Conservation (phyloP, 2,888 invertebrate species). For the Xylocampa areola region DNA sequence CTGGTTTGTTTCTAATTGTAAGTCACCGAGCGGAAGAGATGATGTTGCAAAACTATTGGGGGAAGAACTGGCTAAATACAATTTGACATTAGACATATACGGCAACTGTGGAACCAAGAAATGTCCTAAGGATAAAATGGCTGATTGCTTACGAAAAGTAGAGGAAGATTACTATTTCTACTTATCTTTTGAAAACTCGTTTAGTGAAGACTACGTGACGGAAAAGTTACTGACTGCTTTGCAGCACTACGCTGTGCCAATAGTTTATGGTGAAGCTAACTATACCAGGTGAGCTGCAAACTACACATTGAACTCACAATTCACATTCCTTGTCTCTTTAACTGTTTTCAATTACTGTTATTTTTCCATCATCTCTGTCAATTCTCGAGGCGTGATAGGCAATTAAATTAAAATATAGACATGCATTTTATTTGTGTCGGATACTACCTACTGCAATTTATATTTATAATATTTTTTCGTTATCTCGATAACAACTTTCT, state of each 20-base stretch:
- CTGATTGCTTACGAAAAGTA: slow-evolving; percentile 63
- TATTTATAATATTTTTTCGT: no score
- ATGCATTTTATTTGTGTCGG: no score
- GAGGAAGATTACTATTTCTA: slow-evolving; percentile 75
- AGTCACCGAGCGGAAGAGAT: slow-evolving; percentile 60
- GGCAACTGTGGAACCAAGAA: slow-evolving; percentile 66
- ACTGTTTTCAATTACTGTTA: no score
- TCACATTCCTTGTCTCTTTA: no score
- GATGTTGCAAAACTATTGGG: slow-evolving; percentile 58
- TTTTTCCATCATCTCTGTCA: no score
- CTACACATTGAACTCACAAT: no score
- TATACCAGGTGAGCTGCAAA: slow-evolving; percentile 76
- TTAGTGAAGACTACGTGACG: slow-evolving; percentile 77
- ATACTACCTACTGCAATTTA: no score
- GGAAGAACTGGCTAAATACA: slow-evolving; percentile 57
- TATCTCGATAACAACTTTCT: no score
- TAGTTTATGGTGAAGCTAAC: slow-evolving; percentile 79
- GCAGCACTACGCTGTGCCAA: slow-evolving; percentile 71
- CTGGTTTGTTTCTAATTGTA: slow-evolving; percentile 76
- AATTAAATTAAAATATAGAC: no score
- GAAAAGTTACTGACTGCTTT: slow-evolving; percentile 76
- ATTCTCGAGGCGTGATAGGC: no score
- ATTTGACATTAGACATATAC: slow-evolving; percentile 68
- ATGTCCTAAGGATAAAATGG: slow-evolving; percentile 58
- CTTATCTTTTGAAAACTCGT: slow-evolving; percentile 78